Conservation (phyloP, 2,888 invertebrate species). For the Maniola hyperantus region DNA sequence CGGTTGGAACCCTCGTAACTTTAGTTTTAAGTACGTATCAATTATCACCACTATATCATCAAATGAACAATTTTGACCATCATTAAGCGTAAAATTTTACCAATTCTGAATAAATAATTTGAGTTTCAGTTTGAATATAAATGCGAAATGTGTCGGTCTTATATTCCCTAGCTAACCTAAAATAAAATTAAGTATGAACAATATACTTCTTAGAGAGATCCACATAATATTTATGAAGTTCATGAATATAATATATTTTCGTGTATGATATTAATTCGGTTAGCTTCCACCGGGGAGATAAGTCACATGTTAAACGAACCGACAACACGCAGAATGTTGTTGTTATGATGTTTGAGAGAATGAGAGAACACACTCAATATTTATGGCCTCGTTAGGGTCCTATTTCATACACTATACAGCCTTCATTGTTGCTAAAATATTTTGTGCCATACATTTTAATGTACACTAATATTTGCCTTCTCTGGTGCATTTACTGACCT, state of each 20-base stretch:
- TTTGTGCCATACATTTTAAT: constrained; percentile 15
- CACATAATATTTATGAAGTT: constrained; percentile 9
- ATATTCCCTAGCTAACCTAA: too few species aligned
- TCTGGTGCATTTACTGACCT: neutral
- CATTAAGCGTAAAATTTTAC: too few species aligned
- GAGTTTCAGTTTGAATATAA: too few species aligned
- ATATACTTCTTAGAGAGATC: neutral
- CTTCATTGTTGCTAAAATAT: constrained; percentile 19
- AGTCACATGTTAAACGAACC: constrained; percentile 34
- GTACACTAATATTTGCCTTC: neutral
- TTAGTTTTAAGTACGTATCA: too few species aligned
- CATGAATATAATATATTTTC: constrained; percentile 17
- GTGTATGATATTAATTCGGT: constrained; percentile 21
- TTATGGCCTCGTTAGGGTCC: constrained; percentile 29
- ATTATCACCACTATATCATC: too few species aligned
- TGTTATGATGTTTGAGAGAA: constrained; percentile 31
- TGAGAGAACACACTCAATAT: constrained; percentile 24
- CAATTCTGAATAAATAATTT: too few species aligned
- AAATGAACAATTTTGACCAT: too few species aligned
- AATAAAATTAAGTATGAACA: neutral
- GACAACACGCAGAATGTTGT: constrained; percentile 28
- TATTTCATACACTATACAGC: constrained; percentile 27
- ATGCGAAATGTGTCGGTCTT: too few species aligned
- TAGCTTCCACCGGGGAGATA: constrained; percentile 25
- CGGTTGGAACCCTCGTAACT: too few species aligned